Evolutionary conservation across 2,888 invertebrate species (phyloP), one percentile per base, ranked within the genome.

Genomic region (Melanargia galathea): DNA sequence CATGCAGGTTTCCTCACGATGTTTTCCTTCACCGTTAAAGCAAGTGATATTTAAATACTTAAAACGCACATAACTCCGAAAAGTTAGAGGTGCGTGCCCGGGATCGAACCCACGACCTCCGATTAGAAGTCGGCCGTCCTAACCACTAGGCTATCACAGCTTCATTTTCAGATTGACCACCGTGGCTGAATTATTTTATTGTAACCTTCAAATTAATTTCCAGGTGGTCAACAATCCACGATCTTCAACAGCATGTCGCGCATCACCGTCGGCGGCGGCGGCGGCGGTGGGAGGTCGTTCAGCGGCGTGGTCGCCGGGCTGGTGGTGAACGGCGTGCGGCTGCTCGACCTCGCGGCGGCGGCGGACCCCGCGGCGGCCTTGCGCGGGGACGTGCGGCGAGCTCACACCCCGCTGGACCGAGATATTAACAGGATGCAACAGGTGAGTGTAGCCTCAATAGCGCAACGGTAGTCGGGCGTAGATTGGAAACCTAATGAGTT

Each of bases 241-340:
- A 96, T 97, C 35, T 98, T 98, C 92, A 98, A 98, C 89, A 95
- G 96, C 77, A 97, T 98, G 93, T 95, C 97, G 1, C 95, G 95
- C 49, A 95, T 98, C 46, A 96, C 96, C 73, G 94, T 98, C 30
- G 98, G 98, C 5, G 98, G 98, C 0, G 87, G 84, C 0, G 71
- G 77, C 0, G 95, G 95, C 89, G 95, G 95, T 67, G 93, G 94
- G 57, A 92, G 96, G 45, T 94, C 97, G 1, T 98, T 97, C 88
- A 93, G 95, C 63, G 99, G 98, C 0, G 95, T 97, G 33, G 93
- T 98, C 62, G 96, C 98, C 2, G 99, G 98, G 0, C 90, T 98
- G 10, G 97, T 97, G 13, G 95, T 97, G 62, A 98, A 98, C 80
- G 96, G 97, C 6, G 93, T 96, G 63, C 90, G 97, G 54, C 93